Evolutionary conservation across 2,888 invertebrate species (phyloP), one percentile per base, ranked within the genome.

Genomic region (Hofmannophila pseudospretella): DNA sequence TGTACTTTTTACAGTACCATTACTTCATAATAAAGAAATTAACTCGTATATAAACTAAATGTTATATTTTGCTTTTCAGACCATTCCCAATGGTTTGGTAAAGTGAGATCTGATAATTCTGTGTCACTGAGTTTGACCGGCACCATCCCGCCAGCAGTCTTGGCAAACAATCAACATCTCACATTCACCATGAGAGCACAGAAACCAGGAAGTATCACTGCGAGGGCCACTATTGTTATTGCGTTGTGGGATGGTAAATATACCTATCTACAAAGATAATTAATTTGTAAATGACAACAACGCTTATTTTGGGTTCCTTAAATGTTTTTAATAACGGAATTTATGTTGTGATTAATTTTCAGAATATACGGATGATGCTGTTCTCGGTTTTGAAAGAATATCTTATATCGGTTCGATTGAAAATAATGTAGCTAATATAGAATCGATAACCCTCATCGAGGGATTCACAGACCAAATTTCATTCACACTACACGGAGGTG

Each of bases 301-400:
- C n/a, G n/a, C n/a, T n/a, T n/a, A n/a, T n/a, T n/a, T n/a, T n/a
- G n/a, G n/a, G n/a, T n/a, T n/a, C n/a, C n/a, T n/a, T n/a, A n/a
- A n/a, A n/a, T n/a, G n/a, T n/a, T n/a, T n/a, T n/a, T n/a, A n/a
- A n/a, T n/a, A n/a, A n/a, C n/a, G n/a, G n/a, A n/a, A n/a, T n/a
- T n/a, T n/a, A n/a, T n/a, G n/a, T n/a, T n/a, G n/a, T n/a, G n/a
- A n/a, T n/a, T n/a, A n/a, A n/a, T n/a, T 39, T 42, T 19, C 39
- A 54, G 54, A 49, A 11, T 32, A 26, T n/a, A 30, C 34, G 2
- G 43, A 39, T 2, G 32, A 29, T 7, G 26, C 25, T 9, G 20
- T 49, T 13, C 45, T 54, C 7, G 50, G 49, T 4, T 56, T 56
- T 22, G 51, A 56, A 12, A 39, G 41, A 32, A 32, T 45, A 5